These are phyloP conservation scores for Eupsittula cactorum DNA, from an alignment of 2,113 vertebrate species.

Conservation along the genomic window DNA sequence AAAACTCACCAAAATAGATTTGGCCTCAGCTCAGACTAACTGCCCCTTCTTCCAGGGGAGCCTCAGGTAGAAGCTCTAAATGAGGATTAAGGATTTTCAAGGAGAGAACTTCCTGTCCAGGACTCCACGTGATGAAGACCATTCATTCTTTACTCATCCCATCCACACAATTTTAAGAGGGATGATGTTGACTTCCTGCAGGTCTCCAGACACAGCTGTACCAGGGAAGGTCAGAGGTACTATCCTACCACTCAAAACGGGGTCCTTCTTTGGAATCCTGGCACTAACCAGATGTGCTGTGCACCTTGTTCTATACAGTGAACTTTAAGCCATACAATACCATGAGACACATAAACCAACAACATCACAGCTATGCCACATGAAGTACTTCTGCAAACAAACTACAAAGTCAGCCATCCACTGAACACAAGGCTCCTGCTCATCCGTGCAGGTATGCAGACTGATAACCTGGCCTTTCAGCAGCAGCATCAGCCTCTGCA, in stretches of 20 bases:
- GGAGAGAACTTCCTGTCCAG: not conserved
- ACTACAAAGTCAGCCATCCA: not conserved
- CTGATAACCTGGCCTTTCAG: not conserved
- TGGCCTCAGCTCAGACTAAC: not conserved
- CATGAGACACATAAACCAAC: not conserved
- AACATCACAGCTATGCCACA: rapidly evolving
- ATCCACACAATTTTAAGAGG: not conserved
- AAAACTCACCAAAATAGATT: not conserved
- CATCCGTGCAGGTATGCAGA: rapidly evolving
- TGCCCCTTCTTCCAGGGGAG: not conserved
- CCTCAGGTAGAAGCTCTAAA: not conserved
- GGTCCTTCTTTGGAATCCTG: not conserved
- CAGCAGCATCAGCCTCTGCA: not conserved
- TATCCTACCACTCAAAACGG: rapidly evolving
- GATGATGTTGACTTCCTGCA: not conserved
- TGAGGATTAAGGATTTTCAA: not conserved
- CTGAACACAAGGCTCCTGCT: not conserved
- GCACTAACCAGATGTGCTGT: not conserved
- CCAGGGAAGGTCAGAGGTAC: not conserved
- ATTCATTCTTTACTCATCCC: not conserved
- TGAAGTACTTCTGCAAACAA: not conserved
- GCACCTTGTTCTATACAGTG: not conserved
- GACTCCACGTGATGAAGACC: not conserved
- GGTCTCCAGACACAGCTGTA: not conserved
- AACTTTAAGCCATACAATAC: not conserved